Percentiles rank a stretch among this genome's conserved stretches.
Evolutionary conservation across 2,888 invertebrate species (phyloP).

Genomic region (Yponomeuta sedellus): DNA sequence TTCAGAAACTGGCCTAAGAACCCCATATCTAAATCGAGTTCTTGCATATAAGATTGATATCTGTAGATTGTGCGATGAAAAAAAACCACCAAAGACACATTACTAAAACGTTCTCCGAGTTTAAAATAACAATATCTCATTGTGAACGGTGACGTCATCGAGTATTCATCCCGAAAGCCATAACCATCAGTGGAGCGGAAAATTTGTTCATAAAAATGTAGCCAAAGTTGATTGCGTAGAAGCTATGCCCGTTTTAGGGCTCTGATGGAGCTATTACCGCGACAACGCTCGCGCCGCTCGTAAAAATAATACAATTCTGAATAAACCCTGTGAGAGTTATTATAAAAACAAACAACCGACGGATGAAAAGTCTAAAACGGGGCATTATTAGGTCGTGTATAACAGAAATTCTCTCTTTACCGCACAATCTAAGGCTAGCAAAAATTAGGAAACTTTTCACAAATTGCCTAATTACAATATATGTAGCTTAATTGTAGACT

Average conservation of each 20-base stretch:
- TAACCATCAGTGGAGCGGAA: constrained; percentile 22
- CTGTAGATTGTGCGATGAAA: too few species aligned
- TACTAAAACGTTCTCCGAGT: not conserved
- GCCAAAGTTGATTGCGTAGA: constrained; percentile 15
- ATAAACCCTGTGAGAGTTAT: not conserved
- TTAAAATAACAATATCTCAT: not conserved
- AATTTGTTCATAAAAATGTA: constrained; percentile 29
- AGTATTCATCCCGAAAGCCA: constrained; percentile 16
- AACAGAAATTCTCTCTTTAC: too few species aligned
- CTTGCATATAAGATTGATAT: too few species aligned
- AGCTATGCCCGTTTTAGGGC: constrained; percentile 11
- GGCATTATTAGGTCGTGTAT: too few species aligned
- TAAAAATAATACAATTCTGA: not conserved
- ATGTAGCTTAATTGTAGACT: too few species aligned
- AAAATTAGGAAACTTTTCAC: too few species aligned
- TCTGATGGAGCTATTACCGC: constrained; percentile 12
- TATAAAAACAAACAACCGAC: too few species aligned
- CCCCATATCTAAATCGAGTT: too few species aligned
- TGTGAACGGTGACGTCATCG: constrained; percentile 4
- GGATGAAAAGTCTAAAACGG: too few species aligned
- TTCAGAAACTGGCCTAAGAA: too few species aligned
- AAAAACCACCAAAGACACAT: not conserved
- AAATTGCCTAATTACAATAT: too few species aligned
- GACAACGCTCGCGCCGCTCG: not conserved
- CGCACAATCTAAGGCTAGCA: too few species aligned